These are phyloP conservation scores for Rhodeus uyekii DNA, from an alignment of 2,797 vertebrate genomes.

Conservation along the genomic window DNA sequence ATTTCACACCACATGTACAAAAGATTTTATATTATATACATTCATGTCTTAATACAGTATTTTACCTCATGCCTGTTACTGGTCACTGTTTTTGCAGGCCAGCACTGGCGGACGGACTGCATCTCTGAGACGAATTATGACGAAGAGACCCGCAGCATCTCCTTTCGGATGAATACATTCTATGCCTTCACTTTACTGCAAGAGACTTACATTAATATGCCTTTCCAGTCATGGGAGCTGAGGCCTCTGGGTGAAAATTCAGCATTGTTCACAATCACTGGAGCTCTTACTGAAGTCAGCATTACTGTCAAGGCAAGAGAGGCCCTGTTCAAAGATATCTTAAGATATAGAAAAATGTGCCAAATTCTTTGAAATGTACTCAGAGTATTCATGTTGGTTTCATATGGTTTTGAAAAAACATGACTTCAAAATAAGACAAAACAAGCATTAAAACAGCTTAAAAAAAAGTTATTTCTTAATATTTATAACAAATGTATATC, in stretches of 20 bases:
- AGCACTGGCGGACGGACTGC: conserved; percentile 82
- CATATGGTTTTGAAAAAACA: too few species aligned
- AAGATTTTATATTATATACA: not conserved
- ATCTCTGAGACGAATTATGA: conserved; percentile 71
- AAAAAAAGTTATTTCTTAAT: too few species aligned
- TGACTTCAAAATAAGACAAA: not conserved
- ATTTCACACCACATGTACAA: not conserved
- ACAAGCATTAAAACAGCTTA: not conserved
- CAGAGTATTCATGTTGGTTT: too few species aligned
- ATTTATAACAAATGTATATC: too few species aligned
- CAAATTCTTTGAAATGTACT: not conserved
- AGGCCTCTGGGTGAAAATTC: conserved; percentile 75
- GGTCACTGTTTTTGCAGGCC: conserved; percentile 64
- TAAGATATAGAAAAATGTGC: not conserved
- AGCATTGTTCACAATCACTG: conserved; percentile 73
- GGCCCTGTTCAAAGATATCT: not conserved
- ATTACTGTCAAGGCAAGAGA: conserved; percentile 83
- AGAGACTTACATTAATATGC: conserved; percentile 82
- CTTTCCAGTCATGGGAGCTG: conserved; percentile 87
- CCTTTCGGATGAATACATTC: conserved; percentile 80
- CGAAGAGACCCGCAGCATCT: conserved; percentile 66
- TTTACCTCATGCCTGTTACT: not conserved
- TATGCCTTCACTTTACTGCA: conserved; percentile 82
- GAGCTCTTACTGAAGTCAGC: conserved; percentile 75
- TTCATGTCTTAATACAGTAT: not conserved